Conservation (phyloP, 2,797 vertebrate species). For the Amblyraja radiata region DNA sequence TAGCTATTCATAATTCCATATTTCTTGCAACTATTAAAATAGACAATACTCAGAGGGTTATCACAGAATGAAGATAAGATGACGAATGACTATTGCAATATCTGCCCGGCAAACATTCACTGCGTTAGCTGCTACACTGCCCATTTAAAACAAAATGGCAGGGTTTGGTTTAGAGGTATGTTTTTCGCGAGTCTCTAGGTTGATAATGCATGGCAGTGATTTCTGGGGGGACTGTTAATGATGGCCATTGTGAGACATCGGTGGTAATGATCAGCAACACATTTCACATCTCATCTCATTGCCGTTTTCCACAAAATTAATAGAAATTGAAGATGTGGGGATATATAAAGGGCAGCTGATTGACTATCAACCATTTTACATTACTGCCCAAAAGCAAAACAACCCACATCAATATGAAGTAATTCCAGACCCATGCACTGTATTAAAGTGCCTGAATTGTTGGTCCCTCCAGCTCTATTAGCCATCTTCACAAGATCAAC, state of each 20-base stretch:
- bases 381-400: neutral
- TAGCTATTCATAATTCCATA: neutral
- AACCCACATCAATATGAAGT: too few relatives aligned
- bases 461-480: too few relatives aligned
- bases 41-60: neutral
- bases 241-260: neutral
- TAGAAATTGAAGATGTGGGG: neutral
- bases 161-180: neutral
- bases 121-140: neutral
- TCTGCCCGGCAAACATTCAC: neutral
- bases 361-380: too few relatives aligned
- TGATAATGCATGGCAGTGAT: neutral
- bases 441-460: neutral
- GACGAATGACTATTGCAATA: conserved; percentile 11
- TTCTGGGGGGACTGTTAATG: neutral
- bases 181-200: neutral
- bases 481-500: too few relatives aligned
- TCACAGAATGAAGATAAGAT: conserved; percentile 20
- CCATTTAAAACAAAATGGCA: neutral
- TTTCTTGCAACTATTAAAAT: conserved; percentile 19
- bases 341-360: neutral
- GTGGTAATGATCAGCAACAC: neutral
- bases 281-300: neutral
- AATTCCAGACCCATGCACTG: neutral
- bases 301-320: neutral